Evolutionary conservation across 2,888 invertebrate species (phyloP), one percentile per base, ranked within the genome.

Genomic region (Pseudeuparius sepicola): DNA sequence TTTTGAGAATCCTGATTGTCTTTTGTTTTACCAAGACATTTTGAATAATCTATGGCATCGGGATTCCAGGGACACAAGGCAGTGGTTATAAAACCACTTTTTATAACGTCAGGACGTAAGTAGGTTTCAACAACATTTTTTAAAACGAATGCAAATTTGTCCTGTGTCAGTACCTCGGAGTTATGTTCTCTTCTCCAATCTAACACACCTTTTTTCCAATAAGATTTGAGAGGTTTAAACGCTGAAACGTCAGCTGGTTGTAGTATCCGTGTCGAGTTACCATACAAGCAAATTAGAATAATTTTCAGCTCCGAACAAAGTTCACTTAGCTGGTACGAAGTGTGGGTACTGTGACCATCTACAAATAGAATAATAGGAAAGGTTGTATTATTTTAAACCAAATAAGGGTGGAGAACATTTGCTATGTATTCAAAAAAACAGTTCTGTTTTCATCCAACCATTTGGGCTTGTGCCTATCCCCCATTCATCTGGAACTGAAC

Each of bases 131-230:
- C 25, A 5, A 31, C 36, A 10, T 7, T 24, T 37, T 39, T 37
- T 20, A 37, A 31, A 6, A 39, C 23, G 9, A 32, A 26, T 4
- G 39, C 36, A 36, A 39, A 43, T 17, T 35, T 27, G 35, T 44
- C 31, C 17, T 29, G 30, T 12, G 31, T 24, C 10, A 36, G 27
- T 20, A 14, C 23, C 37, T 34, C 42, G 34, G 31, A 45, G 24
- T 11, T 34, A 36, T 31, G 10, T 20, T 31, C 16, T 29, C 14
- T 4, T 6, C 29, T 11, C 29, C 29, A 29, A 2, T 29, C 6
- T 7, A 29, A 6, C 4, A 29, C 29, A 5, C 5, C 14, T 9
- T 14, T 15, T 29, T 29, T 29, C 29, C 29, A 29, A 6, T 15
- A 15, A 5, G 14, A 14, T 15, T 29, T 15, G 7, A 29, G 14